Conservation (phyloP, 2,797 vertebrate species). For the Simalia tracyae region DNA sequence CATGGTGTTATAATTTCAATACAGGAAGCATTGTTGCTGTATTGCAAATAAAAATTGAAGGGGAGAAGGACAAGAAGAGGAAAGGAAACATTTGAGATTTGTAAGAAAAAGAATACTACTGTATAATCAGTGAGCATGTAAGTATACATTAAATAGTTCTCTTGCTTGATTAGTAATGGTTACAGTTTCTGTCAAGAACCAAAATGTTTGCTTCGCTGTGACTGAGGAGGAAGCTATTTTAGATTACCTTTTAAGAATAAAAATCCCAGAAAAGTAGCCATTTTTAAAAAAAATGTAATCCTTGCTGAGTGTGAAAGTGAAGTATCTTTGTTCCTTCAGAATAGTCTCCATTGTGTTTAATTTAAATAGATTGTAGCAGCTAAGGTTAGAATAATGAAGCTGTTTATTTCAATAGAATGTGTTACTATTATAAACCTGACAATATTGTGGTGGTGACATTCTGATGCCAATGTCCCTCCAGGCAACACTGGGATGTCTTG, state of each 20-base stretch:
- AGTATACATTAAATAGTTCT: not conserved
- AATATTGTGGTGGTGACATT: slow-evolving; percentile 20
- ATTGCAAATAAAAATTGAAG: not conserved
- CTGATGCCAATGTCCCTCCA: slow-evolving; percentile 15
- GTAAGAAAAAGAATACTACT: too few species aligned
- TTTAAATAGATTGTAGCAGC: slow-evolving; percentile 22
- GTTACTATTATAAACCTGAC: slow-evolving; percentile 30
- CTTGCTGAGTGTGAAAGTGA: not conserved
- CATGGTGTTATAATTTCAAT: not conserved
- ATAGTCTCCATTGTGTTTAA: not conserved
- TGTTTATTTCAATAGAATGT: slow-evolving; percentile 10
- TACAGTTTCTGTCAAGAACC: not conserved
- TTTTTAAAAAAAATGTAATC: not conserved
- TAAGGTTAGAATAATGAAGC: slow-evolving; percentile 17
- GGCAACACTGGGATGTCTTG: slow-evolving; percentile 13
- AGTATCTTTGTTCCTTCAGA: slow-evolving; percentile 12
- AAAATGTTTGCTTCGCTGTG: not conserved
- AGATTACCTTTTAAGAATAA: not conserved
- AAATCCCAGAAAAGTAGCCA: not conserved
- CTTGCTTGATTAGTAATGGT: not conserved
- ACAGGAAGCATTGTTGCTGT: not conserved
- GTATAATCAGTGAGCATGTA: not conserved
- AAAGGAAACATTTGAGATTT: not conserved
- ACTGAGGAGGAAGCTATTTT: not conserved
- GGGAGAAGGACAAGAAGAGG: not conserved